A percentile compares a stretch with the other conserved stretches of the same genome.
Conservation (phyloP, 2,888 invertebrate genomes). For the Cecidostiba fungosa region DNA sequence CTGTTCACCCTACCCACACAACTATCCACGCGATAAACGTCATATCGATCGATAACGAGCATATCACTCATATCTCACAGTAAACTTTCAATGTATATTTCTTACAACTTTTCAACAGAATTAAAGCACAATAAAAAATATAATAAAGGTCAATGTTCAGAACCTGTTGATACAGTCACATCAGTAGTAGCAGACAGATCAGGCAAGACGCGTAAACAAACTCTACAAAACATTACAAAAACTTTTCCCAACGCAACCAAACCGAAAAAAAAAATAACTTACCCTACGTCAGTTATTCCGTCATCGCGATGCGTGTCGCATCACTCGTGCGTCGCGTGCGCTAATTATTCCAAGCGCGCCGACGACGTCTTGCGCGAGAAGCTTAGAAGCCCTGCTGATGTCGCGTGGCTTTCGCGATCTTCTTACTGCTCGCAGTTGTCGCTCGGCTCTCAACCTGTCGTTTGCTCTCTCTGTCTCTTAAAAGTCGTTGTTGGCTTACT, state of each 20-base stretch:
- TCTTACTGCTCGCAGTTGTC: background rate
- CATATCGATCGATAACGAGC: background rate
- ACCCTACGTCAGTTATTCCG: background rate
- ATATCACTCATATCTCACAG: background rate
- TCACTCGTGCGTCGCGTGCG: conserved; percentile 6
- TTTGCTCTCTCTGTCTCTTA: background rate
- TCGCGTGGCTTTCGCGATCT: conserved; percentile 16
- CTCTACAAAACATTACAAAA: background rate
- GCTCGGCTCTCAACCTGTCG: conserved; percentile 27
- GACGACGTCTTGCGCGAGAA: conserved; percentile 23
- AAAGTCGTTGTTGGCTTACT: background rate
- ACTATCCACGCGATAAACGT: background rate
- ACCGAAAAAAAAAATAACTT: background rate
- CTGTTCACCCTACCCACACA: too few relatives aligned
- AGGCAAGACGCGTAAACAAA: background rate
- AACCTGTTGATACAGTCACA: too few relatives aligned
- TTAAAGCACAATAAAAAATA: too few relatives aligned
- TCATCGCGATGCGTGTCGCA: conserved; percentile 6
- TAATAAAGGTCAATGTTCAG: too few relatives aligned
- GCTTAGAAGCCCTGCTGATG: conserved; percentile 44
- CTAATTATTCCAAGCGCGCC: conserved; percentile 8
- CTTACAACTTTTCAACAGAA: too few relatives aligned
- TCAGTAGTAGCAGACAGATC: background rate
- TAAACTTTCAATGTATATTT: background rate
- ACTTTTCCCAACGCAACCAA: background rate